Evolutionary conservation across 2,888 invertebrate species (phyloP).

Genomic region (Ichneumon xanthorius): DNA sequence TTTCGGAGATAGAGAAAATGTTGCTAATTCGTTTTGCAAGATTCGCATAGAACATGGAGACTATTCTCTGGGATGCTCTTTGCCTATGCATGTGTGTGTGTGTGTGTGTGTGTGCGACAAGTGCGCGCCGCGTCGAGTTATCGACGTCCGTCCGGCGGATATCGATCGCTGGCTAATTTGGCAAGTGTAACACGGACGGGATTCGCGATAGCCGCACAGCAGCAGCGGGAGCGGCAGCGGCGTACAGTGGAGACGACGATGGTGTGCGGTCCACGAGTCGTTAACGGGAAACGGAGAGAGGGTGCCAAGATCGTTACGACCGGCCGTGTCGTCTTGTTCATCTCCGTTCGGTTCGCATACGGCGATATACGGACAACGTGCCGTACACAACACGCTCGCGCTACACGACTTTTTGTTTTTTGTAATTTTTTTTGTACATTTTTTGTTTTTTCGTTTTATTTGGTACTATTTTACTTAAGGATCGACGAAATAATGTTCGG

Average conservation of each 20-base stretch:
- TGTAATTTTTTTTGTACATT: background rate
- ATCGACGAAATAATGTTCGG: constrained; percentile 15
- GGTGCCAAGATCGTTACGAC: constrained; percentile 52
- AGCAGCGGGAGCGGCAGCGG: constrained; percentile 1
- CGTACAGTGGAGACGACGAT: constrained; percentile 21
- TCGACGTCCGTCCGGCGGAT: constrained; percentile 48
- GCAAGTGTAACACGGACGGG: constrained; percentile 59
- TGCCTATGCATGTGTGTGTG: background rate
- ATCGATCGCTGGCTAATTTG: constrained; percentile 67
- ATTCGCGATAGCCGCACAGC: constrained; percentile 44
- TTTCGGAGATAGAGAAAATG: constrained; percentile 50
- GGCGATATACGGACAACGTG: background rate
- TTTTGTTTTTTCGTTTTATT: background rate
- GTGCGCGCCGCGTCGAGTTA: constrained; percentile 41
- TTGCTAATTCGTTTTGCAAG: constrained; percentile 55
- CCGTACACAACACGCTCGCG: background rate
- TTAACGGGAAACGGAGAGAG: constrained; percentile 50
- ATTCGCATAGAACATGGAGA: background rate
- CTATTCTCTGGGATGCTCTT: background rate
- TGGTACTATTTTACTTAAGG: background rate
- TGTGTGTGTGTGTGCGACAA: background rate
- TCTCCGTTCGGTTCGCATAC: background rate
- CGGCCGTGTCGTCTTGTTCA: constrained; percentile 36
- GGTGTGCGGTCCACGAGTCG: constrained; percentile 53
- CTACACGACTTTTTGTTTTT: background rate